A percentile compares a stretch with the other conserved stretches of the same genome.
Conservation (phyloP, 2,888 invertebrate species). For the Epinotia bilunana region DNA sequence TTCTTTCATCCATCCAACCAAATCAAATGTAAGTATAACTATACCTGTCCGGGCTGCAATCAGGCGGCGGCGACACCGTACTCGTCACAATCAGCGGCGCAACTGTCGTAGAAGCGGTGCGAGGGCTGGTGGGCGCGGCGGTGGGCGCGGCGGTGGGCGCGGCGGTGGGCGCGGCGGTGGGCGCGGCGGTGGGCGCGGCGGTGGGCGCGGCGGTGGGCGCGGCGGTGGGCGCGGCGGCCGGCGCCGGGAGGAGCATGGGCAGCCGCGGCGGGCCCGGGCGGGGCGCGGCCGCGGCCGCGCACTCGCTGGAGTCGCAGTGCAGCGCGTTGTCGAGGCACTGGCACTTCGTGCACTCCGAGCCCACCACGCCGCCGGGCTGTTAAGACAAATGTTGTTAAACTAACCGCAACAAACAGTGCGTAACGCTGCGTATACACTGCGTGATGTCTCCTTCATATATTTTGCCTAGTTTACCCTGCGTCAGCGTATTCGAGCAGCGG, state of each 20-base stretch:
- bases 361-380: slow-evolving; percentile 88
- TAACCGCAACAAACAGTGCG: no score
- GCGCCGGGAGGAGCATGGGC: slow-evolving; percentile 46
- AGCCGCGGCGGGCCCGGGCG: slow-evolving; percentile 56
- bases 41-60: slow-evolving; percentile 69
- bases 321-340: slow-evolving; percentile 92
- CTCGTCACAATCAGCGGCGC: slow-evolving; percentile 58
- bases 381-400: slow-evolving; percentile 44
- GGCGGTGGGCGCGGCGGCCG: slow-evolving; percentile 16
- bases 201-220: slow-evolving; percentile 15
- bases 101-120: slow-evolving; percentile 19
- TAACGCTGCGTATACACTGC: no score
- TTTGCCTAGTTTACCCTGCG: no score
- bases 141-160: slow-evolving; percentile 46
- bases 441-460: no score
- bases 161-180: slow-evolving; percentile 56
- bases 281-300: slow-evolving; percentile 61
- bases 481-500: no score
- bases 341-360: slow-evolving; percentile 88
- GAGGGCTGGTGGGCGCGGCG: slow-evolving; percentile 4
- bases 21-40: neutral
- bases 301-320: slow-evolving; percentile 86
- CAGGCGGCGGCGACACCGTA: slow-evolving; percentile 72
- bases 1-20: no score
- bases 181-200: slow-evolving; percentile 52